Base-by-base conservation (phyloP, 2,113 vertebrate species). In the Thermophis baileyi region DNA sequence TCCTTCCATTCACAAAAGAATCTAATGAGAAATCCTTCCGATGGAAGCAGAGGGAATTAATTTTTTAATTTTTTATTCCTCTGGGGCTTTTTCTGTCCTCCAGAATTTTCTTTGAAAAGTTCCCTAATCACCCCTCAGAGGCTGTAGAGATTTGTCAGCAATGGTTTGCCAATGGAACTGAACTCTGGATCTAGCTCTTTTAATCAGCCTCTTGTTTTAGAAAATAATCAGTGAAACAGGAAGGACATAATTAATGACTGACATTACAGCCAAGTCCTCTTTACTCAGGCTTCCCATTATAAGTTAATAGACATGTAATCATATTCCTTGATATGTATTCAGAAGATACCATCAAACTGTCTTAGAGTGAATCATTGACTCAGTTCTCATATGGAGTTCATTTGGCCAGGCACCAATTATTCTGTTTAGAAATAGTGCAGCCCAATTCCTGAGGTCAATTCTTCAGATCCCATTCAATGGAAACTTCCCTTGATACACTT, bases 201-300 rank as follows among this genome's bases (percentile, higher is more conserved):
- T 87, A 93, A 90, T 96, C 92, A 91, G 93, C 94, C 91, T 46
- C 54, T 27, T 91, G 44, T 81, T 93, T 94, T 91, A 92, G 91
- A 93, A 96, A 95, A 92, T 91, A 8, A 90, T 95, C 94, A 90
- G n/a, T 69, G 91, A 55, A 91, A 51, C 6, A 6, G 93, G 88
- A 95, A 55, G 50, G 24, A 16, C 47, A 90, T 47, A 91, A 25
- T 89, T 88, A 40, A 55, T 54, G 87, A 25, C n/a, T 87, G 92
- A 90, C 88, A 22, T 8, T 49, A n/a, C 30, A 74, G 27, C 27
- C 55, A 27, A 57, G 7, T 27, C 40, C 12, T 47, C 3, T 81
- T 50, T 40, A 74, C 35, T 51, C n/a, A 47, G 47, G n/a, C 27
- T 74, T 90, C 14, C 44, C 89, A 90, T 35, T 30, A 63, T 27